A percentile compares a stretch with the other conserved stretches of the same genome.
Conservation (phyloP, 2,888 invertebrate genomes). For the Exocentrus adspersus region DNA sequence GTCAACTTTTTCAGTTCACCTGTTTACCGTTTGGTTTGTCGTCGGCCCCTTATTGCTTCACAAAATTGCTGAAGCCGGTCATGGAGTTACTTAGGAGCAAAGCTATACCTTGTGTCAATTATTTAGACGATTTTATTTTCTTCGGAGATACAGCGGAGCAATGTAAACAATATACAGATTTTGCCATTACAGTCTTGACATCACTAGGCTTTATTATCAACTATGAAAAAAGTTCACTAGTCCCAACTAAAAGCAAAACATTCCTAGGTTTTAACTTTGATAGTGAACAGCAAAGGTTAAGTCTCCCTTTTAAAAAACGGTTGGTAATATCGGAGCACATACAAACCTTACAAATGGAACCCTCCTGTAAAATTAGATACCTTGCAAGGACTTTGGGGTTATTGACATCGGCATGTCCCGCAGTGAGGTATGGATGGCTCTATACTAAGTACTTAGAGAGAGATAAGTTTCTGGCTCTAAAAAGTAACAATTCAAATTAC, state of each 20-base stretch:
- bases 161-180: neutral
- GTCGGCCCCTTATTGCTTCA: slow-evolving; percentile 4
- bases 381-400: neutral
- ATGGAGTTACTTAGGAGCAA: neutral
- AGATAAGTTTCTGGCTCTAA: neutral
- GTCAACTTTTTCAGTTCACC: neutral
- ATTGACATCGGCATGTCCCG: neutral
- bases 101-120: neutral
- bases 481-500: neutral
- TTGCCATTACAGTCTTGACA: neutral
- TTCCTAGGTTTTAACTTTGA: slow-evolving; percentile 13
- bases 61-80: slow-evolving; percentile 17
- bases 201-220: slow-evolving; percentile 18
- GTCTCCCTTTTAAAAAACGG: neutral
- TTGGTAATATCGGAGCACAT: neutral
- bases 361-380: neutral
- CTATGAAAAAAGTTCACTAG: slow-evolving; percentile 14
- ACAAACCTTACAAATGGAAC: neutral
- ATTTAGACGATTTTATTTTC: slow-evolving; percentile 3
- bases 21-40: slow-evolving; percentile 6
- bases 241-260: slow-evolving; percentile 2
- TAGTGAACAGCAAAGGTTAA: neutral
- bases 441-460: slow-evolving; percentile 4
- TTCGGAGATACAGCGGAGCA: neutral
- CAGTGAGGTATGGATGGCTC: neutral